Evolutionary conservation across 1,140 invertebrate genomes (phyloP).

Genomic region (Drosophila triauraria): DNA sequence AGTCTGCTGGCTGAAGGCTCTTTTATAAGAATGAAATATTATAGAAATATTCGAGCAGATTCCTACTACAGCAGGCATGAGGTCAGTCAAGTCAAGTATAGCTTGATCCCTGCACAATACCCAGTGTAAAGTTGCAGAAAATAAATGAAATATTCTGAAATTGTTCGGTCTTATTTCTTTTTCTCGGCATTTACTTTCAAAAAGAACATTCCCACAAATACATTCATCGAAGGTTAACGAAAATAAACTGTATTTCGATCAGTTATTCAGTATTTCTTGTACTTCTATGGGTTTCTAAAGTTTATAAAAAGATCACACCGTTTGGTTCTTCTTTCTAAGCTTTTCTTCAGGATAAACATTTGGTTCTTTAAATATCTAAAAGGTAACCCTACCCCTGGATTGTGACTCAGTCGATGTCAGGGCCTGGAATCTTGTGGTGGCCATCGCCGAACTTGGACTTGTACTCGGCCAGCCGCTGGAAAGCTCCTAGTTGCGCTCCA

Average conservation of each 20-base stretch:
- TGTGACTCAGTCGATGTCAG: constrained; percentile 8
- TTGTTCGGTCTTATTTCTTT: neutral
- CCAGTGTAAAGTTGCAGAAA: too few relatives aligned
- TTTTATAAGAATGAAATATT: too few relatives aligned
- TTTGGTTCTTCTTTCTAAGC: neutral
- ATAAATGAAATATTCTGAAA: too few relatives aligned
- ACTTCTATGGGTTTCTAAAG: neutral
- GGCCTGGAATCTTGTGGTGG: constrained; percentile 39
- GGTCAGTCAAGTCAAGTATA: too few relatives aligned
- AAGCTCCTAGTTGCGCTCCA: too few relatives aligned
- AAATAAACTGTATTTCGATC: neutral
- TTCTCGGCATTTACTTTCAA: neutral
- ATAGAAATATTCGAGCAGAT: too few relatives aligned
- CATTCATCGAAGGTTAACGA: too few relatives aligned
- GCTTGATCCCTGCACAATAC: too few relatives aligned
- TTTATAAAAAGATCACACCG: constrained; percentile 3
- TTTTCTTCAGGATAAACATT: too few relatives aligned
- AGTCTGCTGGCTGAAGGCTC: too few relatives aligned
- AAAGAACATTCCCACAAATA: neutral
- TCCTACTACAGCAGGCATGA: too few relatives aligned
- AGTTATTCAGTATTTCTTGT: neutral
- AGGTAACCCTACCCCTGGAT: neutral
- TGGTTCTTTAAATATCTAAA: neutral
- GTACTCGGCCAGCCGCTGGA: too few relatives aligned
- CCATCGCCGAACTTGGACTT: constrained; percentile 87